Evolutionary conservation across 2,888 invertebrate species (phyloP), one percentile per base, ranked within the genome.

Genomic region (Cephus spinipes): DNA sequence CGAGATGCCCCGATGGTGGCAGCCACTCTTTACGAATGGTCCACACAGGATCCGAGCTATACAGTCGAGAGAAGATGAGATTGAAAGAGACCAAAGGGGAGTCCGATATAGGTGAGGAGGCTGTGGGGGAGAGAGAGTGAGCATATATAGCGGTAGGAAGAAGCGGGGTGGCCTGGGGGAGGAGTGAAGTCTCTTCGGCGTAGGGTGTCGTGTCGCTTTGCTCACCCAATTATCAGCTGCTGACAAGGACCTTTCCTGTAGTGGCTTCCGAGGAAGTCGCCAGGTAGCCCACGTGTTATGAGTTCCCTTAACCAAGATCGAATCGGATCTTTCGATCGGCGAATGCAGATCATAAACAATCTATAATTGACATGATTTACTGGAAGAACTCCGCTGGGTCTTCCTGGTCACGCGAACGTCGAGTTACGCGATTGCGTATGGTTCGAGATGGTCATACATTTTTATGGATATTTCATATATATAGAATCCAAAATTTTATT

Each of bases 161-260:
- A 36, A 73, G 36, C 9, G 11, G 73, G 32, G 74, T 30, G 33
- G 15, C 4, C 36, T 31, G 23, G 11, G 73, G 32, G 74, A 68
- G 33, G 30, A 12, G 69, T n/a, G 23, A 40, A 33, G 68, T 32
- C 36, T 74, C 15, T 68, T 32, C 35, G 55, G 55, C 55, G 55
- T 55, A 87, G 87, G 87, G 87, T 88, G 85, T 87, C 87, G 86
- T 87, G 87, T 86, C 85, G 88, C 85, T 88, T 86, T 85, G 81
- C 87, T 89, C 90, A 87, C 88, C 91, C 91, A 91, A 91, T 91
- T 91, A 91, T 89, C 91, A 88, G 83, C 83, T 83, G 83, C 83
- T 84, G 87, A 87, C 87, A 87, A 88, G 84, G 87, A 86, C 84
- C 86, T 85, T 84, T 83, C 82, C 81, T 71, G 71, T 71, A 32